These are phyloP conservation scores for Budorcas taxicolor DNA, from an alignment of 2,113 vertebrate species.

Conservation along the genomic window DNA sequence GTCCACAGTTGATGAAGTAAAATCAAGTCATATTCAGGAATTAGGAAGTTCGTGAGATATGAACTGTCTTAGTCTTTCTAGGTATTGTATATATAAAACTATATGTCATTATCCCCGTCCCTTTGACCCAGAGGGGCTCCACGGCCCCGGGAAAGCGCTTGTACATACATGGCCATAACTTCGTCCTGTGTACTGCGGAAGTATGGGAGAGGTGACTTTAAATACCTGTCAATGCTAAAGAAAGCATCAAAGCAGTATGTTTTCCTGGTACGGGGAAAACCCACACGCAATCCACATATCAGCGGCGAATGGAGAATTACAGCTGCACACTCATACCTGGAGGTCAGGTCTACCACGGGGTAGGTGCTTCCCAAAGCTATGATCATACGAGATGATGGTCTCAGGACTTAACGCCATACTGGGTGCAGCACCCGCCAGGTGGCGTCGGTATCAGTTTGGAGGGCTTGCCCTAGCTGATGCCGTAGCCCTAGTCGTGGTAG, in stretches of 20 bases:
- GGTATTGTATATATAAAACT: constrained; percentile 95
- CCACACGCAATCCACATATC: background rate
- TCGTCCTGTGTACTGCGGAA: constrained; percentile 96
- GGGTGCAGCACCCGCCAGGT: background rate
- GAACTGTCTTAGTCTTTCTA: constrained; percentile 97
- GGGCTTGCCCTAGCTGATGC: background rate
- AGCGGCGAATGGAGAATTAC: background rate
- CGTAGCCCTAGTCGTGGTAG: background rate
- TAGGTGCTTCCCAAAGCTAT: background rate
- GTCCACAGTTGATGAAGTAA: constrained; percentile 83
- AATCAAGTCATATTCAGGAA: constrained; percentile 82
- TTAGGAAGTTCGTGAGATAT: constrained; percentile 93
- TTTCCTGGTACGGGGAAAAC: constrained; percentile 86
- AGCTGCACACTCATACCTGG: background rate
- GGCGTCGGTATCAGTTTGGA: background rate
- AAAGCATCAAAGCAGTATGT: constrained; percentile 98
- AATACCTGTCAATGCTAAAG: constrained; percentile 96
- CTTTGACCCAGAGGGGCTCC: constrained; percentile 94
- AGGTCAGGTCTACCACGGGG: background rate
- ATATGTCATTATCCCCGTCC: constrained; percentile 95
- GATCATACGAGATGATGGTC: background rate
- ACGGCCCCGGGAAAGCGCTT: constrained; percentile 92
- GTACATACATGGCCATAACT: constrained; percentile 96
- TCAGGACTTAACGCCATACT: background rate
- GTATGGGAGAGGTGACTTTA: constrained; percentile 92